Conservation (phyloP, 2,113 vertebrate species). For the Melanerpes aurifrons region DNA sequence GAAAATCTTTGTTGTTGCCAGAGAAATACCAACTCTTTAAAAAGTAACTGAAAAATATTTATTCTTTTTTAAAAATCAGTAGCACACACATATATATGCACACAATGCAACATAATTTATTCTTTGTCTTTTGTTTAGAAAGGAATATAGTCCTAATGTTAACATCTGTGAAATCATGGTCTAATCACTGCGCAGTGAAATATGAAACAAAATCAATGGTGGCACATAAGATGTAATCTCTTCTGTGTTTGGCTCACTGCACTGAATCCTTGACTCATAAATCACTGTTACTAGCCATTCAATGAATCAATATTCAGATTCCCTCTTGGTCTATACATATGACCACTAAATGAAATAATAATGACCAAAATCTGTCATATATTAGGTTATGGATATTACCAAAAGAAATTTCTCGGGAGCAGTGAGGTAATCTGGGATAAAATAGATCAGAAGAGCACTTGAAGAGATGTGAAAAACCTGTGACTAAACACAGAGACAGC, state of each 20-base stretch:
- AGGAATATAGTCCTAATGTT: slow-evolving; percentile 29
- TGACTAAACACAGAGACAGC: neutral
- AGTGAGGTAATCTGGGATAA: slow-evolving; percentile 65
- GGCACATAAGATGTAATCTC: slow-evolving; percentile 71
- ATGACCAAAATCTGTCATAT: slow-evolving; percentile 77
- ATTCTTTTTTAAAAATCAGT: neutral
- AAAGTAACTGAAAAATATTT: neutral
- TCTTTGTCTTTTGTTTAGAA: neutral
- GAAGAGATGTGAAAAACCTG: slow-evolving; percentile 51
- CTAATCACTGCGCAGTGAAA: slow-evolving; percentile 67
- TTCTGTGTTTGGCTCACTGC: slow-evolving; percentile 77
- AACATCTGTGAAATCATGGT: slow-evolving; percentile 54
- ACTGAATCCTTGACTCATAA: slow-evolving; percentile 80
- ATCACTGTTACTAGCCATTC: slow-evolving; percentile 90
- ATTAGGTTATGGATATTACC: slow-evolving; percentile 79
- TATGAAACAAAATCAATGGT: slow-evolving; percentile 72
- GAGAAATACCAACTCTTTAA: neutral
- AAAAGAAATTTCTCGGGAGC: slow-evolving; percentile 68
- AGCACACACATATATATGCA: neutral
- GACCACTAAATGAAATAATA: slow-evolving; percentile 89
- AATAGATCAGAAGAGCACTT: slow-evolving; percentile 37
- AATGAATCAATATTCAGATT: slow-evolving; percentile 90
- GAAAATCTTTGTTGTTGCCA: neutral
- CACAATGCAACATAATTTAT: neutral
- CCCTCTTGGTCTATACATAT: slow-evolving; percentile 85